These are phyloP conservation scores for Anguilla obscura DNA, from an alignment of 2,797 vertebrate species.

Conservation along the genomic window DNA sequence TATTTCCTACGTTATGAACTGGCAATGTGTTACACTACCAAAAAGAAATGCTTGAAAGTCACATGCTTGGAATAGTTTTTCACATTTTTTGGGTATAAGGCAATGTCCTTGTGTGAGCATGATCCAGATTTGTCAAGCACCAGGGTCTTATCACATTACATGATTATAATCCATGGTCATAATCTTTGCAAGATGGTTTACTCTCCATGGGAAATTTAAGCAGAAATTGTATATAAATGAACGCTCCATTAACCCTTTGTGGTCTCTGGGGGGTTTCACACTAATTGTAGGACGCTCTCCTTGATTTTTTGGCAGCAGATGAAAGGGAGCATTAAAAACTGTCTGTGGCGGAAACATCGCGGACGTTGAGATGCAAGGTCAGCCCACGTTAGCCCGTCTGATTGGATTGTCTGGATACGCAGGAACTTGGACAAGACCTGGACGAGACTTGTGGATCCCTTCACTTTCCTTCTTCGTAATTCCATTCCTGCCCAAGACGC, in stretches of 20 bases:
- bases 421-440: not conserved
- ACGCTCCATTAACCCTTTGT: conserved; percentile 35
- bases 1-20: not conserved
- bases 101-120: conserved; percentile 23
- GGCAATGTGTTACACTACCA: not conserved
- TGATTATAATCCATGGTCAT: conserved; percentile 37
- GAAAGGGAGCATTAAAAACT: conserved; percentile 22
- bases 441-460: conserved; percentile 6
- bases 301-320: conserved; percentile 40
- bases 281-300: conserved; percentile 38
- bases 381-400: conserved; percentile 16
- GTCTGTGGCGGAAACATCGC: conserved; percentile 26
- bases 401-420: conserved; percentile 17
- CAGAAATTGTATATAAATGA: conserved; percentile 28
- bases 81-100: conserved; percentile 23
- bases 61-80: conserved; percentile 8
- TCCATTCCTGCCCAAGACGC: not conserved
- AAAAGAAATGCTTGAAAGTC: conserved; percentile 23
- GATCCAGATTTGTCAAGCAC: conserved; percentile 19
- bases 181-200: conserved; percentile 41
- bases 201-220: not conserved
- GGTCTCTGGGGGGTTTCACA: conserved; percentile 18
- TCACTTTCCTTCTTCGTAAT: not conserved
- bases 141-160: conserved; percentile 35
- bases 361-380: conserved; percentile 25